Conservation (phyloP, 2,797 vertebrate species). For the Clamator glandarius region DNA sequence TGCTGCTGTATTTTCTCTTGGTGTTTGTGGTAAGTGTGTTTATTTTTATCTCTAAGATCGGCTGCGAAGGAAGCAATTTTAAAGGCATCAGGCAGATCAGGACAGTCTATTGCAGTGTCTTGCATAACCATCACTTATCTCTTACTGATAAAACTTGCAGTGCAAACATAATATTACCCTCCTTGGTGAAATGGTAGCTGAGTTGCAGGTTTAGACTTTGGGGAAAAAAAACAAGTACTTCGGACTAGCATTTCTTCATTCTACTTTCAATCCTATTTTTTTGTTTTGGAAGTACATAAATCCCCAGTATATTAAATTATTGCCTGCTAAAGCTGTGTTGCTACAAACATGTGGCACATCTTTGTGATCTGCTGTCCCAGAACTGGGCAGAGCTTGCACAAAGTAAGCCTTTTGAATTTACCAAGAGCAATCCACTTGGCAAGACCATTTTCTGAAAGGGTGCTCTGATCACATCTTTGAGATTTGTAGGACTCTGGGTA, state of each 20-base stretch:
- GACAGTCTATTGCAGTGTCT: not conserved
- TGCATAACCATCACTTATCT: not conserved
- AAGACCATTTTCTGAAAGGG: not conserved
- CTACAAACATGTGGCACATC: not conserved
- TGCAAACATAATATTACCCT: not conserved
- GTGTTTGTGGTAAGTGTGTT: not conserved
- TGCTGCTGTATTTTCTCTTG: not conserved
- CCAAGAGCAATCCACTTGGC: not conserved
- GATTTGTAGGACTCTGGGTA: not conserved
- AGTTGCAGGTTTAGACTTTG: not conserved
- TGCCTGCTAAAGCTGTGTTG: not conserved
- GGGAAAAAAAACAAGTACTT: fast-evolving
- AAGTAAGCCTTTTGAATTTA: not conserved
- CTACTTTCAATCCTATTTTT: not conserved
- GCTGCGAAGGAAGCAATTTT: not conserved
- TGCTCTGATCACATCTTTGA: not conserved
- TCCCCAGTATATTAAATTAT: fast-evolving
- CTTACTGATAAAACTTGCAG: not conserved
- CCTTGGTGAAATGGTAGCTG: not conserved
- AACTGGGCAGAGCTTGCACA: not conserved
- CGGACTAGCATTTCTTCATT: not conserved
- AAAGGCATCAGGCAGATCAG: not conserved
- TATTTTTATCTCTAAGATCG: not conserved
- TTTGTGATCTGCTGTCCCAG: not conserved
- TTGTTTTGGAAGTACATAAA: not conserved